Percentiles rank a stretch among this genome's conserved stretches.
phyloP scores from a whole-genome alignment of 64 coral and sea anemone species.

The Porites lutea region DNA sequence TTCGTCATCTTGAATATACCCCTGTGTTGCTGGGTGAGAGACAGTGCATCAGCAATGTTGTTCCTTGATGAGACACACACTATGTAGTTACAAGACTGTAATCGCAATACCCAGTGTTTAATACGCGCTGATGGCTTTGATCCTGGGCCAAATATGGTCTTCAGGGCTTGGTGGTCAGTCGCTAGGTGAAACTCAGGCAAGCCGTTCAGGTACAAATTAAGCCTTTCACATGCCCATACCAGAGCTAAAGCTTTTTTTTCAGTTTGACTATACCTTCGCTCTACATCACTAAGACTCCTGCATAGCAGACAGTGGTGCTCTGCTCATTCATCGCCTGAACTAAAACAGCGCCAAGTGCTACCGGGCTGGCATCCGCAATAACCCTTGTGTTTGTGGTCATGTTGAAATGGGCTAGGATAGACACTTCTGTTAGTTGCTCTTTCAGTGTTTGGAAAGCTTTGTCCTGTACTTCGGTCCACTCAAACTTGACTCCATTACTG shows the following conservation, averaged over 20 bases:
- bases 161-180: slow-evolving; percentile 18
- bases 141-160: slow-evolving; percentile 12
- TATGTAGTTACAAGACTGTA: neutral
- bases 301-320: neutral
- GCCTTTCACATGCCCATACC: neutral
- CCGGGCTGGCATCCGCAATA: slow-evolving; percentile 28
- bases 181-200: slow-evolving; percentile 3
- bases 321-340: neutral
- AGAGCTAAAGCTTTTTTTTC: slow-evolving; percentile 7
- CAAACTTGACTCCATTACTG: neutral
- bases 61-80: neutral
- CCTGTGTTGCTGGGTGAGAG: neutral
- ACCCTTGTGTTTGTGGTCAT: slow-evolving; percentile 5
- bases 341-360: slow-evolving; percentile 20
- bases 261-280: neutral
- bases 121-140: slow-evolving; percentile 3
- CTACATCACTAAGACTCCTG: neutral
- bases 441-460: slow-evolving; percentile 16
- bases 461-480: slow-evolving; percentile 15
- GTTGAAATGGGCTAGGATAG: slow-evolving; percentile 28
- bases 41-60: neutral
- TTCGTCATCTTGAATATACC: neutral
- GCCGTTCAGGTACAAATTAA: slow-evolving; percentile 5
- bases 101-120: neutral
- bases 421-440: neutral